These are phyloP conservation scores for Papilio demoleus DNA, from an alignment of 2,888 invertebrate genomes.

Conservation along the genomic window DNA sequence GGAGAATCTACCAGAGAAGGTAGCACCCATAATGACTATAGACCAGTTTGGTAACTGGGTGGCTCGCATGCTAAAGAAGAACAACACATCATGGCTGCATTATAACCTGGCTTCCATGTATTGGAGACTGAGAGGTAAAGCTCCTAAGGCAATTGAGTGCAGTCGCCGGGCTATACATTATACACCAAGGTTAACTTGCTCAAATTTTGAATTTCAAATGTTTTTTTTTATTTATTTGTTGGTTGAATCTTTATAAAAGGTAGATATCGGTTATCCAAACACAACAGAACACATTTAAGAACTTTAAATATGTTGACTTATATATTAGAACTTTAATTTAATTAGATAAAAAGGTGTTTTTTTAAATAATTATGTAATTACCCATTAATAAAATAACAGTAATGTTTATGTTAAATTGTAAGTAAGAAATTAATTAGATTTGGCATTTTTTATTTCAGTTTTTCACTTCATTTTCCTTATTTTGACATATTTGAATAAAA, in stretches of 20 bases:
- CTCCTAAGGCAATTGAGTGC: constrained; percentile 91
- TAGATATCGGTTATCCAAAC: neutral
- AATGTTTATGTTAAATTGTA: too few species aligned
- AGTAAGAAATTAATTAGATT: too few species aligned
- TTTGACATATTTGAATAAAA: constrained; percentile 42
- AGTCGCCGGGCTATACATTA: constrained; percentile 89
- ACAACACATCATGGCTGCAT: constrained; percentile 90
- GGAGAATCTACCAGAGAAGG: constrained; percentile 55
- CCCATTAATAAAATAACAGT: too few species aligned
- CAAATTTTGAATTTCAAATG: constrained; percentile 2
- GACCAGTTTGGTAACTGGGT: constrained; percentile 85
- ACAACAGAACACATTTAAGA: too few species aligned
- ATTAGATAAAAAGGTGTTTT: too few species aligned
- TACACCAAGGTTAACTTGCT: constrained; percentile 85
- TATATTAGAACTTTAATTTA: too few species aligned
- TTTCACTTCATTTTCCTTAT: neutral
- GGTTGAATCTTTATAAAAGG: neutral
- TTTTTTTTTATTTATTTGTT: neutral
- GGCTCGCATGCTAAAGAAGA: constrained; percentile 84
- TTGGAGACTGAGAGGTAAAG: constrained; percentile 90
- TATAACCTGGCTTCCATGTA: constrained; percentile 91
- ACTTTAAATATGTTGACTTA: too few species aligned
- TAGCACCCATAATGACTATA: constrained; percentile 62
- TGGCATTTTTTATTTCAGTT: neutral
- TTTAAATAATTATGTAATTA: too few species aligned